These are phyloP conservation scores for Pissodes strobi DNA, from an alignment of 1,140 invertebrate species.

Conservation along the genomic window DNA sequence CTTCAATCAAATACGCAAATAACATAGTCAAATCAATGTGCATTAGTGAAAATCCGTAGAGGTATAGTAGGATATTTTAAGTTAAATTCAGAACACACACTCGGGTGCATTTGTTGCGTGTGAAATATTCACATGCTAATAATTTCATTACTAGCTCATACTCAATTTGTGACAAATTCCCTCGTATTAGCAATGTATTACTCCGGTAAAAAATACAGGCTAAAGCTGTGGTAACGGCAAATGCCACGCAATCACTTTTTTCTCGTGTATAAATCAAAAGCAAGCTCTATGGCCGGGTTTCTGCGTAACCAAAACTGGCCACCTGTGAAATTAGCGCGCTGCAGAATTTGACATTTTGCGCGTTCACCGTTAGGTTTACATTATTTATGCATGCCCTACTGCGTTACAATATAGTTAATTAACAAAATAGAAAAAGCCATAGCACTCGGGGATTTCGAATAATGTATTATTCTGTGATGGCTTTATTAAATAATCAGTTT, in stretches of 20 bases:
- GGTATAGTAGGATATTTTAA: too few relatives aligned
- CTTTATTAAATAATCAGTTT: constrained; percentile 29
- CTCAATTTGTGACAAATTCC: constrained; percentile 20
- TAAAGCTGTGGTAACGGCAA: constrained; percentile 17
- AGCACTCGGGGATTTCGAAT: neutral
- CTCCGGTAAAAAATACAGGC: constrained; percentile 8
- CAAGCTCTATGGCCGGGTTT: constrained; percentile 20
- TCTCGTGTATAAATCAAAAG: constrained; percentile 22
- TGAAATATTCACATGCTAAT: constrained; percentile 5
- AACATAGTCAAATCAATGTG: too few relatives aligned
- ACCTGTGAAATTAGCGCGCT: constrained; percentile 31
- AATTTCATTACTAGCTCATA: constrained; percentile 15
- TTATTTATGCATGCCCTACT: constrained; percentile 31
- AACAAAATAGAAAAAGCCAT: constrained; percentile 17
- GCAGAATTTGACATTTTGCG: constrained; percentile 34
- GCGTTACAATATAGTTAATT: constrained; percentile 38
- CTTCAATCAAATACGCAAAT: too few relatives aligned
- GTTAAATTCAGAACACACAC: too few relatives aligned
- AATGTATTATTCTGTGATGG: constrained; percentile 26
- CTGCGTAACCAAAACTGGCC: constrained; percentile 29
- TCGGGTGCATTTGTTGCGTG: too few relatives aligned
- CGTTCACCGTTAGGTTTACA: constrained; percentile 18
- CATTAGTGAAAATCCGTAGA: too few relatives aligned
- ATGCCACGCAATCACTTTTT: constrained; percentile 34
- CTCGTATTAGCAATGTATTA: constrained; percentile 21